Percentiles rank a stretch among this genome's conserved stretches.
These are phyloP conservation scores for Chinchilla lanigera DNA, from an alignment of 2,113 vertebrate species.

Conservation along the genomic window DNA sequence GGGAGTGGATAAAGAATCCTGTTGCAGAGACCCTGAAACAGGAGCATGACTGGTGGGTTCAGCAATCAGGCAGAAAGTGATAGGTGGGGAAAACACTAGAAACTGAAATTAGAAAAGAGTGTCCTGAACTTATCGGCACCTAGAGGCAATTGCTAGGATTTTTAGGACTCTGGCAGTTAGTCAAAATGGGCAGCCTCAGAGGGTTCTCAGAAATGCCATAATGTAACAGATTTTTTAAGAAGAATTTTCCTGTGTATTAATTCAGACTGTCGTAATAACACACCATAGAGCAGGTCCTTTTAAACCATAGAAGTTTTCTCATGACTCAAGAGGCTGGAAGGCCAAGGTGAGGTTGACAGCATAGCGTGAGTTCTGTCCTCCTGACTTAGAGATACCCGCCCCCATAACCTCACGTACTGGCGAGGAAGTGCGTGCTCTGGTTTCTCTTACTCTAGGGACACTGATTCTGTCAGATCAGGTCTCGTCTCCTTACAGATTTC, in stretches of 20 bases:
- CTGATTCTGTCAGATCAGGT: background rate
- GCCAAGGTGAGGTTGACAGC: background rate
- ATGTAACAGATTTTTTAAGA: background rate
- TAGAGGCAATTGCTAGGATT: background rate
- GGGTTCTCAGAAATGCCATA: background rate
- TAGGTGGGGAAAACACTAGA: background rate
- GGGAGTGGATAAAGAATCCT: background rate
- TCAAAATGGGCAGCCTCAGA: background rate
- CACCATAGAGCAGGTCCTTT: background rate
- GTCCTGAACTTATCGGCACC: background rate
- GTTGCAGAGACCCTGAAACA: background rate
- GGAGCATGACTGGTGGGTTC: background rate
- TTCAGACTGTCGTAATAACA: background rate
- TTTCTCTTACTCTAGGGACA: background rate
- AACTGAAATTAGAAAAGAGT: background rate
- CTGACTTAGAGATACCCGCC: background rate
- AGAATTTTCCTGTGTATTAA: background rate
- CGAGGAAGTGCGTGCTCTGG: background rate
- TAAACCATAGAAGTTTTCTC: background rate
- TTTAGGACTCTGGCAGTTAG: background rate
- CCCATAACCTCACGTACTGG: background rate
- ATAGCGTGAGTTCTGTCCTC: background rate
- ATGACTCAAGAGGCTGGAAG: background rate
- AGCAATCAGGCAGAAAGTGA: background rate
- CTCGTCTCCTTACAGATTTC: background rate